These are phyloP conservation scores for Trimorus sp. DNA, from an alignment of 2,888 invertebrate genomes.

Conservation along the genomic window DNA sequence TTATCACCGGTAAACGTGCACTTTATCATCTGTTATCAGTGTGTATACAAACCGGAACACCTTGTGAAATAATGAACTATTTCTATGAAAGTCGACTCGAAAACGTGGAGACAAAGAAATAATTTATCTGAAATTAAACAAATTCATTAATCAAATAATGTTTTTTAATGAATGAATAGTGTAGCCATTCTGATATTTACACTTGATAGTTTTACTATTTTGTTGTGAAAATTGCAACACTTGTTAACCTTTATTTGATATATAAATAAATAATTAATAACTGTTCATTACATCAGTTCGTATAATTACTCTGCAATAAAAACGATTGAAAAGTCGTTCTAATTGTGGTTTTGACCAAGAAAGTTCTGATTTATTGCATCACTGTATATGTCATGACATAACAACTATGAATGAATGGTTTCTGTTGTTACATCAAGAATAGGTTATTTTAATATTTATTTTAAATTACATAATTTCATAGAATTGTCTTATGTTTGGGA, in stretches of 20 bases:
- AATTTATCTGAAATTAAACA: slow-evolving; percentile 27
- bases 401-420: not conserved
- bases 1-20: not conserved
- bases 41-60: not conserved
- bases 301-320: not conserved
- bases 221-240: no score
- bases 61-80: not conserved
- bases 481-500: no score
- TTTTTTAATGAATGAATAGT: no score
- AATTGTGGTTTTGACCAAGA: slow-evolving; percentile 36
- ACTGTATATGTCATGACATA: slow-evolving; percentile 16
- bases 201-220: no score
- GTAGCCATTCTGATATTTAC: no score
- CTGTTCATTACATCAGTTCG: not conserved
- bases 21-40: slow-evolving; percentile 7
- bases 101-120: not conserved
- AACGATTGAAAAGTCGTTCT: slow-evolving; percentile 18
- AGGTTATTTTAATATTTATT: no score
- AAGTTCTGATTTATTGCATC: slow-evolving; percentile 35
- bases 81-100: slow-evolving; percentile 11
- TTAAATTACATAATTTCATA: no score
- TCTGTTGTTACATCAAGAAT: not conserved
- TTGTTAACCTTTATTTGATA: no score
- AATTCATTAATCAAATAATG: not conserved
- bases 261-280: no score